These are phyloP conservation scores for Megalopta genalis DNA, from an alignment of 1,140 invertebrate genomes.

Conservation along the genomic window DNA sequence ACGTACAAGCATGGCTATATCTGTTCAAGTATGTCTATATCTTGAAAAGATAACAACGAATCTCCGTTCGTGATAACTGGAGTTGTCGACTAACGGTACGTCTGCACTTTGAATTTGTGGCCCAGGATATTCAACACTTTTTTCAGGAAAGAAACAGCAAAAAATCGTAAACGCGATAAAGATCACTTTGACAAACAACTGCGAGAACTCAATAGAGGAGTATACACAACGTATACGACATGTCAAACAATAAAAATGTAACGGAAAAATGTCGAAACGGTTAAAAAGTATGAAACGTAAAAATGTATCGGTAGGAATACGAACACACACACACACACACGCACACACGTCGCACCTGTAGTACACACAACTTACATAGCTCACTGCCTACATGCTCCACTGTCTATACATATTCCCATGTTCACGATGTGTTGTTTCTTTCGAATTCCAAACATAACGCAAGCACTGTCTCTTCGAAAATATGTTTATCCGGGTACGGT, in stretches of 20 bases:
- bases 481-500: conserved; percentile 9
- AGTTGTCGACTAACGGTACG: conserved; percentile 20
- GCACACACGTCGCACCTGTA: conserved; percentile 19
- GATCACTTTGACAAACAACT: background rate
- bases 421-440: conserved; percentile 9
- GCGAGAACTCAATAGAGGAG: too few species aligned
- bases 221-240: too few species aligned
- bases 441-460: conserved; percentile 39
- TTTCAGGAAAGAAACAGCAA: background rate
- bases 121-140: background rate
- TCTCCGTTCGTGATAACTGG: conserved; percentile 49
- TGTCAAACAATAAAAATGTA: too few species aligned
- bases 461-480: background rate
- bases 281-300: background rate
- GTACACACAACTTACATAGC: conserved; percentile 21
- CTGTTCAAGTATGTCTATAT: conserved; percentile 51
- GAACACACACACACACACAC: background rate
- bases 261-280: too few species aligned
- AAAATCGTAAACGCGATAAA: too few species aligned
- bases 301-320: too few species aligned
- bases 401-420: conserved; percentile 16
- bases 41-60: conserved; percentile 58
- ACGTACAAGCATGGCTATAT: conserved; percentile 40
- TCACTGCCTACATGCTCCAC: conserved; percentile 19
- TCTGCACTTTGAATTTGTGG: conserved; percentile 16